Conservation (phyloP, 2,797 vertebrate species). For the Cossypha polioptera region DNA sequence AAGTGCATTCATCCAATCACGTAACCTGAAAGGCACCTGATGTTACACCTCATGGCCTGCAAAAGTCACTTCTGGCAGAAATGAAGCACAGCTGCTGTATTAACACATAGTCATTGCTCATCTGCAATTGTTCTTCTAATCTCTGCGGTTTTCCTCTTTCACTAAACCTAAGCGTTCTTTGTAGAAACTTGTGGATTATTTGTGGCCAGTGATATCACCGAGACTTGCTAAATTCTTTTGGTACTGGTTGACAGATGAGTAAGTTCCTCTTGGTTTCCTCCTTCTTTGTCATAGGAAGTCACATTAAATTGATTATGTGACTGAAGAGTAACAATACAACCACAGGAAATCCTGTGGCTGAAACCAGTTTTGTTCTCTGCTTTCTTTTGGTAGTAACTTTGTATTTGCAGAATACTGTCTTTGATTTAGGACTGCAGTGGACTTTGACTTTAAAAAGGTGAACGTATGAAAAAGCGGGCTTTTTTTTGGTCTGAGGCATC, state of each 20-base stretch:
- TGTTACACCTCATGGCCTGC: not conserved
- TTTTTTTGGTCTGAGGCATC: not conserved
- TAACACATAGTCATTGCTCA: not conserved
- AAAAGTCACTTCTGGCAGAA: not conserved
- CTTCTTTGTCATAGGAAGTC: constrained; percentile 53
- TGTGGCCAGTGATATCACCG: not conserved
- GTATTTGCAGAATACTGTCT: not conserved
- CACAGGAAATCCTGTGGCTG: constrained; percentile 78
- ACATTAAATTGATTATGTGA: constrained; percentile 45
- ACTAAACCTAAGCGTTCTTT: not conserved
- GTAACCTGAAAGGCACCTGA: not conserved
- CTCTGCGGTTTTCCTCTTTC: not conserved
- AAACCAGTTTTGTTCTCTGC: constrained; percentile 43
- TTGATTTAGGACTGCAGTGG: not conserved
- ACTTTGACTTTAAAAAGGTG: not conserved
- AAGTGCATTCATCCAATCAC: not conserved
- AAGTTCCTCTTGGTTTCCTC: constrained; percentile 57
- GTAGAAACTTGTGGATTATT: not conserved
- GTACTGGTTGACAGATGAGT: constrained; percentile 17
- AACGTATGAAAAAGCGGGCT: rapidly evolving
- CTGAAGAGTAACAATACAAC: constrained; percentile 51
- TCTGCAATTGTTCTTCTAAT: not conserved
- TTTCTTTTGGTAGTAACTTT: not conserved
- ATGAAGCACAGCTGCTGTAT: not conserved
- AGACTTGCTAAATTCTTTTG: not conserved